Conservation (phyloP, 1,140 invertebrate species). For the Ptiloglossa arizonensis region DNA sequence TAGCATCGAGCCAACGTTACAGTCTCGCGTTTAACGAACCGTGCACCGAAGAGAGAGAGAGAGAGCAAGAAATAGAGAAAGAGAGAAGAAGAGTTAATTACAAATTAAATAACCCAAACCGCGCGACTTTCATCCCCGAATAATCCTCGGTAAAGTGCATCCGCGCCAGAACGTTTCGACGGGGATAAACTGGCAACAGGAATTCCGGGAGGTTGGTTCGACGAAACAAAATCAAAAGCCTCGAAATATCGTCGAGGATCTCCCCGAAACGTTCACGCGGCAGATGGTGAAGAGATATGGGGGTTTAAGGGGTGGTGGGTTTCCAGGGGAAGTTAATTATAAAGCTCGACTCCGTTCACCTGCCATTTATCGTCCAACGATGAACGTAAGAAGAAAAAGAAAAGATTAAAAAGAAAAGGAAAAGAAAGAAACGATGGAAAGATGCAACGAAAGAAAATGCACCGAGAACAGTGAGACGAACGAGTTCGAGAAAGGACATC, state of each 20-base stretch:
- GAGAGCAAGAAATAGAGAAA: too few species aligned
- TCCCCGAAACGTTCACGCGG: constrained; percentile 3
- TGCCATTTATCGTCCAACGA: background rate
- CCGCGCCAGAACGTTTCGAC: background rate
- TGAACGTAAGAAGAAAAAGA: rapidly evolving
- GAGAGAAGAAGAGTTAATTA: background rate
- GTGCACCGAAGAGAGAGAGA: too few species aligned
- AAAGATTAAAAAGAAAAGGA: too few species aligned
- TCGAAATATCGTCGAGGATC: too few species aligned
- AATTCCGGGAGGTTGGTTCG: background rate
- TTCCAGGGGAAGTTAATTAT: constrained; percentile 4
- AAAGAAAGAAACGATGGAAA: too few species aligned
- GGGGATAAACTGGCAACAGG: constrained; percentile 8
- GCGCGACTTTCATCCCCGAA: background rate
- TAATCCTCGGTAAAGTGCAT: background rate
- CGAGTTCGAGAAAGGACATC: constrained; percentile 6
- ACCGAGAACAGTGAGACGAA: background rate
- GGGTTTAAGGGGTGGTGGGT: too few species aligned
- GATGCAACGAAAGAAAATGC: background rate
- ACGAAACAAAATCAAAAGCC: background rate
- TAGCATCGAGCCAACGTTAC: background rate
- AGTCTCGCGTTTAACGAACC: background rate
- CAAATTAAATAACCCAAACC: background rate
- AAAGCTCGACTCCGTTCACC: background rate
- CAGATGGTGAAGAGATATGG: background rate